These are phyloP conservation scores for Hydra vulgaris DNA, from an alignment of 30 jellyfish, hydroid and myxozoan genomes.

Conservation along the genomic window DNA sequence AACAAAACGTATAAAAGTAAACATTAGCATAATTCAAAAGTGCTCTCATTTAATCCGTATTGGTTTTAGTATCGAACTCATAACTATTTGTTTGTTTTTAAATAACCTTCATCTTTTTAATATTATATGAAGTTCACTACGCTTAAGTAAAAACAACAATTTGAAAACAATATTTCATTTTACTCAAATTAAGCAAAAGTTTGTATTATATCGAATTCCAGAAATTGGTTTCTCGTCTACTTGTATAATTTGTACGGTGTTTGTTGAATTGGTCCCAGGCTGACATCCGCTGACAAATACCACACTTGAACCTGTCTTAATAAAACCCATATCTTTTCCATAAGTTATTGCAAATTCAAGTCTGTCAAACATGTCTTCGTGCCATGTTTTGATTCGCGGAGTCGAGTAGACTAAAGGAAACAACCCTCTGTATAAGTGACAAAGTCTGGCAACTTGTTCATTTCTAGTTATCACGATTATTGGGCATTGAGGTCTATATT, in stretches of 20 bases:
- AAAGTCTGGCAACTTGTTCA: conserved; percentile 61
- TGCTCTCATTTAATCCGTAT: not conserved
- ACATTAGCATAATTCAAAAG: too few relatives aligned
- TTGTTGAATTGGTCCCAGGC: conserved; percentile 83
- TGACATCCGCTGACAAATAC: conserved; percentile 91
- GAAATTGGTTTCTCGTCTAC: conserved; percentile 58
- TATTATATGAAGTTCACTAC: too few relatives aligned
- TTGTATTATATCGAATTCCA: conserved; percentile 26
- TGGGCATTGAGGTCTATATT: conserved; percentile 89
- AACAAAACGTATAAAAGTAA: too few relatives aligned
- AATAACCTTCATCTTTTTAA: not conserved
- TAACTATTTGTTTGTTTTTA: too few relatives aligned
- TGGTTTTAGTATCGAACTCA: not conserved
- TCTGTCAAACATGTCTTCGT: conserved; percentile 87
- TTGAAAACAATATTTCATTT: too few relatives aligned
- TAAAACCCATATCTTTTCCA: conserved; percentile 84
- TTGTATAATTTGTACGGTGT: conserved; percentile 78
- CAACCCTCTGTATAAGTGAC: conserved; percentile 78
- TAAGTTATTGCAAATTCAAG: conserved; percentile 62
- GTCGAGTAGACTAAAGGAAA: conserved; percentile 72
- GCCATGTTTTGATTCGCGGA: conserved; percentile 66
- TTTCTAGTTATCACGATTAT: conserved; percentile 64
- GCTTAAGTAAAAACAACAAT: not conserved
- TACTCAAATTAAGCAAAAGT: not conserved
- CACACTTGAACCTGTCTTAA: conserved; percentile 56